Conservation (phyloP, 2,113 vertebrate species). For the Cyphomyrus discorhynchus region DNA sequence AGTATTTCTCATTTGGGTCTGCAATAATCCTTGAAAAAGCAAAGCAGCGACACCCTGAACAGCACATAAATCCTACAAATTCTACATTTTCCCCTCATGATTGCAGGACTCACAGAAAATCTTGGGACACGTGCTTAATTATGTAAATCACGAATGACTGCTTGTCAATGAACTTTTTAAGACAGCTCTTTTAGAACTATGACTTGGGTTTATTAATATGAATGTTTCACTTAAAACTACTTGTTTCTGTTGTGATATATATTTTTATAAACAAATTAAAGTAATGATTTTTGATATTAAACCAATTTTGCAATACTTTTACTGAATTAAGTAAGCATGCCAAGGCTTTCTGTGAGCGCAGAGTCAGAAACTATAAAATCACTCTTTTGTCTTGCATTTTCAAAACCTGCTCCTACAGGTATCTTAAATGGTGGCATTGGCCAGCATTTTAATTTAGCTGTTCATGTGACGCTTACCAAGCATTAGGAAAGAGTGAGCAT, state of each 20-base stretch:
- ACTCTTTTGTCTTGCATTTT: not conserved
- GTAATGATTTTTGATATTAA: not conserved
- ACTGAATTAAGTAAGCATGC: not conserved
- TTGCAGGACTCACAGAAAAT: not conserved
- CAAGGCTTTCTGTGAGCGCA: not conserved
- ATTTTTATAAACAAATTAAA: not conserved
- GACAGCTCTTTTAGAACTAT: not conserved
- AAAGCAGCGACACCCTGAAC: not conserved
- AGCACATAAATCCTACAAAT: not conserved
- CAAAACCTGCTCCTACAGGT: not conserved
- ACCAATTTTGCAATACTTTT: not conserved
- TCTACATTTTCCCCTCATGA: not conserved
- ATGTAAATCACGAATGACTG: not conserved
- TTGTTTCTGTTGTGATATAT: not conserved
- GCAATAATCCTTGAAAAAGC: not conserved
- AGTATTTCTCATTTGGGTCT: not conserved
- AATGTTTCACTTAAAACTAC: not conserved
- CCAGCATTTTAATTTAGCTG: not conserved
- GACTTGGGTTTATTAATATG: not conserved
- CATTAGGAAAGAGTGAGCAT: not conserved
- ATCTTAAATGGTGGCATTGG: not conserved
- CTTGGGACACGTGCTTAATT: not conserved
- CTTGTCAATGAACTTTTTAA: not conserved
- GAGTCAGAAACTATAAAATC: not conserved
- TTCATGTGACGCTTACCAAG: not conserved